A percentile compares a stretch with the other conserved stretches of the same genome.
Conservation (phyloP, 2,113 vertebrate genomes). For the Gobiocypris rarus region DNA sequence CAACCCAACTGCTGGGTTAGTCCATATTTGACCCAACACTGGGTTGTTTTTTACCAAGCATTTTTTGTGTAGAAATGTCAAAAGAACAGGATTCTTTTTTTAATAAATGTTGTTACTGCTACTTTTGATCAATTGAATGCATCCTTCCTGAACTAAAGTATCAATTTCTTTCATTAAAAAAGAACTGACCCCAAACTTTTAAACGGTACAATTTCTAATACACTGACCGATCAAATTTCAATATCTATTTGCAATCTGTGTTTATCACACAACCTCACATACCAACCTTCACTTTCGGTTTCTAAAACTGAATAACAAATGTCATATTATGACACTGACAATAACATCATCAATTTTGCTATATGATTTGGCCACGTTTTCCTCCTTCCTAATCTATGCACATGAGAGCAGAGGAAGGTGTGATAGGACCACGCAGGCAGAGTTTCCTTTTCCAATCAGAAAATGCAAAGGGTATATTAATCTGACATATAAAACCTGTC, state of each 20-base stretch:
- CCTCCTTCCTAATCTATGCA: slow-evolving; percentile 28
- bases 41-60: too few species aligned
- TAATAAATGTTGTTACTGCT: too few species aligned
- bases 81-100: background rate
- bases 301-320: background rate
- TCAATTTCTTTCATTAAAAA: background rate
- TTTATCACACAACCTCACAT: background rate
- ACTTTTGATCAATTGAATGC: background rate
- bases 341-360: slow-evolving; percentile 23
- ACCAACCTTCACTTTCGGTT: background rate
- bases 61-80: background rate
- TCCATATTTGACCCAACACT: too few species aligned
- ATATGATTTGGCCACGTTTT: slow-evolving; percentile 36
- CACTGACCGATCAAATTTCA: background rate
- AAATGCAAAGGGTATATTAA: slow-evolving; percentile 49
- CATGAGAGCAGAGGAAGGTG: slow-evolving; percentile 25
- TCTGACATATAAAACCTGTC: slow-evolving; percentile 12
- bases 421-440: slow-evolving; percentile 18
- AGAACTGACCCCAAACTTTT: background rate
- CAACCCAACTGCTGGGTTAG: too few species aligned
- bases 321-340: background rate
- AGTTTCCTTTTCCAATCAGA: slow-evolving; percentile 46
- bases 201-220: background rate
- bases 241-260: too few species aligned
- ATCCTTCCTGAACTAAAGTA: background rate